A percentile compares a stretch with the other conserved stretches of the same genome.
phyloP scores from a whole-genome alignment of 1,140 invertebrate genomes.

The Achroia grisella region DNA sequence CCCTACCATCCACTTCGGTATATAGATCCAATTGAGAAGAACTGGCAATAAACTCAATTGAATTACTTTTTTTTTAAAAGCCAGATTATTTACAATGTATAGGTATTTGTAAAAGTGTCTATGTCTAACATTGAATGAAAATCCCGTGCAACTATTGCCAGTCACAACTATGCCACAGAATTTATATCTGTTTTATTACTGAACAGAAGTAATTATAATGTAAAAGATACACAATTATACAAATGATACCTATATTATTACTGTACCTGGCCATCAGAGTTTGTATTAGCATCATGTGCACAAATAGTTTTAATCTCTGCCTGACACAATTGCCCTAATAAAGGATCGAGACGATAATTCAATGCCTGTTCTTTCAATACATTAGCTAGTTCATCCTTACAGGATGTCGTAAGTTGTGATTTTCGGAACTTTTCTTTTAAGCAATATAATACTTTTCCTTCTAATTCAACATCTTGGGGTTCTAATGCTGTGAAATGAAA shows the following conservation, averaged over 20 bases:
- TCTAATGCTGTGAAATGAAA: constrained; percentile 47
- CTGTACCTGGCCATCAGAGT: constrained; percentile 72
- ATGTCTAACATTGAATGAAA: too few relatives aligned
- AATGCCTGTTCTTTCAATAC: constrained; percentile 90
- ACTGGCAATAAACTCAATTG: too few relatives aligned
- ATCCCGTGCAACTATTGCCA: too few relatives aligned
- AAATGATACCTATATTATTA: too few relatives aligned
- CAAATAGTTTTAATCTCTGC: constrained; percentile 80
- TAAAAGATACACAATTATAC: neutral
- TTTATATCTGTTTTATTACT: too few relatives aligned
- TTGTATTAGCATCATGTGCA: constrained; percentile 72
- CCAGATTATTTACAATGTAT: too few relatives aligned
- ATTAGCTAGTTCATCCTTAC: constrained; percentile 86
- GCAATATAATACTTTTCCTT: constrained; percentile 81
- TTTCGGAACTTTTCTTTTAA: constrained; percentile 85
- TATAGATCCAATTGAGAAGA: too few relatives aligned
- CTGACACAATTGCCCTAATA: constrained; percentile 85
- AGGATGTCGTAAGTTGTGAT: constrained; percentile 81
- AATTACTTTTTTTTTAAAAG: too few relatives aligned
- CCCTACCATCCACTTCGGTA: too few relatives aligned
- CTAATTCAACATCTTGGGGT: constrained; percentile 75
- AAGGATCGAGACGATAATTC: constrained; percentile 90
- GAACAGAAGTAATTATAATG: too few relatives aligned
- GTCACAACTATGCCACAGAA: too few relatives aligned
- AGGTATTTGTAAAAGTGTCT: too few relatives aligned